Evolutionary conservation across 2,888 invertebrate species (phyloP), one percentile per base, ranked within the genome.

Genomic region (Nasonia oneida): DNA sequence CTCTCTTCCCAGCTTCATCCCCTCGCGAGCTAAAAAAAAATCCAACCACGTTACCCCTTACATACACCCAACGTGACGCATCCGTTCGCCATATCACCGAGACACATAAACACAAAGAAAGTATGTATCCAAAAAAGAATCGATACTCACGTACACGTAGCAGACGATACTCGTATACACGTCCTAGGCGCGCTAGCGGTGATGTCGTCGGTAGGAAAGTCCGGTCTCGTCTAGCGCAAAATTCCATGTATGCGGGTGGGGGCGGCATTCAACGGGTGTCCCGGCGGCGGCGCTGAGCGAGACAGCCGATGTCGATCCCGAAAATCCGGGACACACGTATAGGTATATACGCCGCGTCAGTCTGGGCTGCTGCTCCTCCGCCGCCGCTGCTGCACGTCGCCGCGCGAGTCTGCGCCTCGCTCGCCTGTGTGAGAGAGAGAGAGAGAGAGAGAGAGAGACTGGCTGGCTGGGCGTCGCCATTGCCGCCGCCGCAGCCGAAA

Each of bases 401-500:
- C n/a, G 37, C 73, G 12, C 73, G 91, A 90, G 90, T 90, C 90
- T 91, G 92, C 91, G 92, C 90, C 89, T 87, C 87, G 87, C 83
- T n/a, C n/a, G 42, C 23, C 8, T n/a, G 71, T 23, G 71, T 23
- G 86, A 89, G 87, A 23, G 23, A 23, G 29, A 0, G 29, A 29
- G 29, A 29, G 29, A 29, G 29, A 29, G 29, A 29, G 29, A 29
- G 29, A 29, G 71, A 42, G 87, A 86, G 89, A 88, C 85, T 89
- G 87, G 87, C 87, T 86, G 80, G 76, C 81, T 78, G 42, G 71
- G 93, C 92, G 93, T 93, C 93, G 91, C 93, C 93, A 92, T 81
- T 81, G 57, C 57, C 73, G 23, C 39, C 81, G 53, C 67, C 53
- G 61, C 33, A 50, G 76, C 29, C 75, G 75, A 67, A 67, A 75